phyloP scores from a whole-genome alignment of 2,797 vertebrate species.

The Thamnophis elegans region DNA sequence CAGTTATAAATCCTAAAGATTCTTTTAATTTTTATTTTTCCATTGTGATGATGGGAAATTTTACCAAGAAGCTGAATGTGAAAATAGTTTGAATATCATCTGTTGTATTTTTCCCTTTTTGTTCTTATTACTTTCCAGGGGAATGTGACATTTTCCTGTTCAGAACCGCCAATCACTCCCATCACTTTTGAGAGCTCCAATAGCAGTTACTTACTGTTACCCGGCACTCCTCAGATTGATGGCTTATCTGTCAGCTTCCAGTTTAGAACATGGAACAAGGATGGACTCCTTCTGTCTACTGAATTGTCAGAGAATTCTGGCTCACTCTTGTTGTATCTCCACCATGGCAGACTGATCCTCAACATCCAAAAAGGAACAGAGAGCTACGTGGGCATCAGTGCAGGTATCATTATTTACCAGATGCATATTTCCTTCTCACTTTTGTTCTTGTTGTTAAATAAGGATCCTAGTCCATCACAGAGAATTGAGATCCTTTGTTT shows the following conservation, averaged over 20 bases:
- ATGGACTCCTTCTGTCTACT: slow-evolving; percentile 86
- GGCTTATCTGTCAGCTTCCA: slow-evolving; percentile 89
- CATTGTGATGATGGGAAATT: neutral
- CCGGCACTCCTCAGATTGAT: slow-evolving; percentile 77
- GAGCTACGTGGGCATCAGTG: slow-evolving; percentile 78
- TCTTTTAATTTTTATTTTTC: neutral
- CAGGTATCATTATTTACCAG: slow-evolving; percentile 72
- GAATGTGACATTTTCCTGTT: slow-evolving; percentile 96
- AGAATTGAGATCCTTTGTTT: neutral
- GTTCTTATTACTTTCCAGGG: slow-evolving; percentile 77
- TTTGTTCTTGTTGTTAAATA: neutral
- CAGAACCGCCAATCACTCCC: slow-evolving; percentile 85
- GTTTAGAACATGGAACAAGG: slow-evolving; percentile 94
- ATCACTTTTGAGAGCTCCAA: slow-evolving; percentile 87
- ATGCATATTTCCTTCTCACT: neutral
- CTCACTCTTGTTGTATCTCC: slow-evolving; percentile 82
- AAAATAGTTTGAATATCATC: slow-evolving; percentile 1
- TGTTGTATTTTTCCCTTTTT: neutral
- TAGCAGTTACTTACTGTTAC: slow-evolving; percentile 87
- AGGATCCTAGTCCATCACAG: neutral
- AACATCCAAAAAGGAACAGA: slow-evolving; percentile 77
- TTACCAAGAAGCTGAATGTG: slow-evolving; percentile 37
- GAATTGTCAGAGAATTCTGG: slow-evolving; percentile 79
- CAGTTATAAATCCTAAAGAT: neutral
- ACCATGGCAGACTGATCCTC: slow-evolving; percentile 76